A percentile compares a stretch with the other conserved stretches of the same genome.
Evolutionary conservation across 2,797 vertebrate genomes (phyloP).

Genomic region (Myotis findleyi): DNA sequence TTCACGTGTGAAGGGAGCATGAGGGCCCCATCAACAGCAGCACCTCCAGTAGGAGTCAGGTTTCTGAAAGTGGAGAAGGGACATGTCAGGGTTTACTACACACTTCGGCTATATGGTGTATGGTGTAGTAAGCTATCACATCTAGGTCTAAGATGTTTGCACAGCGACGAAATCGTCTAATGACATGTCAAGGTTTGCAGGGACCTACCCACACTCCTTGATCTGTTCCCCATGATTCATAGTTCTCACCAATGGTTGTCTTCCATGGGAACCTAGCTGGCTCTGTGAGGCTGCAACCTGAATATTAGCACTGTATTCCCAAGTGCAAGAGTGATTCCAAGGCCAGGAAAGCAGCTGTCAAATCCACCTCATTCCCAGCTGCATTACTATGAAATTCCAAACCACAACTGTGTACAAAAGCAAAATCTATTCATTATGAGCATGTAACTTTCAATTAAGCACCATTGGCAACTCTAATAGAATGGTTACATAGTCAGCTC

Average conservation of each 20-base stretch:
- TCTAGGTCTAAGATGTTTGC: background rate
- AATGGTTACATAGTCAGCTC: background rate
- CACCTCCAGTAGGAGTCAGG: background rate
- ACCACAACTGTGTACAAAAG: constrained; percentile 2
- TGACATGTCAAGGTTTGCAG: background rate
- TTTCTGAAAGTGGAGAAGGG: background rate
- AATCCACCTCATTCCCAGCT: background rate
- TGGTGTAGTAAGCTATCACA: background rate
- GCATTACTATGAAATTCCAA: constrained; percentile 26
- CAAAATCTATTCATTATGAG: constrained; percentile 51
- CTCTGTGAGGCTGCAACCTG: background rate
- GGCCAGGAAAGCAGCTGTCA: constrained; percentile 46
- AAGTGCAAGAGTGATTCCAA: background rate
- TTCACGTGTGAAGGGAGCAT: background rate
- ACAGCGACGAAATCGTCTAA: background rate
- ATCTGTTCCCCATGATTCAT: background rate
- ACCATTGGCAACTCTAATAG: background rate
- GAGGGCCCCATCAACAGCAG: background rate
- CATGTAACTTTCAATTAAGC: constrained; percentile 53
- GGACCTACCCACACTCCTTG: background rate
- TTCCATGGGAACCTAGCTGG: background rate
- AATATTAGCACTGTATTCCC: background rate
- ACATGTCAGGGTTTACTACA: too few relatives aligned
- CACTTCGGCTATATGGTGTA: too few relatives aligned
- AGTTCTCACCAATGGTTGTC: background rate